A percentile compares a stretch with the other conserved stretches of the same genome.
Conservation (phyloP, 1,140 invertebrate species). For the Daktulosphaira vitifoliae region DNA sequence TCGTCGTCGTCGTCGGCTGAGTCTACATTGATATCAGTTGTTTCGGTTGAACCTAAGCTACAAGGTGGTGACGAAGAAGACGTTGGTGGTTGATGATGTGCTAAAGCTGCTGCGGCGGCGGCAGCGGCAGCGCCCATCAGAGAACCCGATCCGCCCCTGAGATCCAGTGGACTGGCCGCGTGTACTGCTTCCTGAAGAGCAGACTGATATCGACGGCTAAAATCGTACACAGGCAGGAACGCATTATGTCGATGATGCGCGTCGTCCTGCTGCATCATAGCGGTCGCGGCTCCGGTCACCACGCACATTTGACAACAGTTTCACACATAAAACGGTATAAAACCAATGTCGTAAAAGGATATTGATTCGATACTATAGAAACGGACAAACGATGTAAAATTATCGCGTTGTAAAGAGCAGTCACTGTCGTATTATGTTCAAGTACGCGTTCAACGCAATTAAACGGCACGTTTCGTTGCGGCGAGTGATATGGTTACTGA, state of each 20-base stretch:
- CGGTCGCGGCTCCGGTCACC: conserved; percentile 23
- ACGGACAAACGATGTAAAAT: neutral
- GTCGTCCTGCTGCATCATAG: conserved; percentile 10
- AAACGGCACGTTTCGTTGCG: neutral
- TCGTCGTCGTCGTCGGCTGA: conserved; percentile 38
- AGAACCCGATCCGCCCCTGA: conserved; percentile 33
- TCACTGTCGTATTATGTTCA: too few relatives aligned
- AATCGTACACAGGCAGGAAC: conserved; percentile 21
- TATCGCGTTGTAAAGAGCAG: too few relatives aligned
- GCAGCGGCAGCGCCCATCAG: conserved; percentile 15
- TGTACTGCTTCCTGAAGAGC: neutral
- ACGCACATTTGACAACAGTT: conserved; percentile 21
- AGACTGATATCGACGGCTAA: conserved; percentile 16
- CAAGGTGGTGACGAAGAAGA: conserved; percentile 14
- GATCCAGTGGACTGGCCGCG: conserved; percentile 36
- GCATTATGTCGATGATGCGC: neutral
- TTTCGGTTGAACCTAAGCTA: conserved; percentile 36
- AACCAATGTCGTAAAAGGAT: neutral
- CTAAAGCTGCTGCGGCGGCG: conserved; percentile 15
- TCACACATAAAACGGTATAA: neutral
- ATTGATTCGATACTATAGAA: too few relatives aligned
- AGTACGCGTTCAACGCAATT: neutral
- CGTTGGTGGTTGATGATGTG: neutral
- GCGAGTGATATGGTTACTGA: neutral
- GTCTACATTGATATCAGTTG: conserved; percentile 41